Conservation (phyloP, 2,113 vertebrate genomes). For the Heliornis fulica region DNA sequence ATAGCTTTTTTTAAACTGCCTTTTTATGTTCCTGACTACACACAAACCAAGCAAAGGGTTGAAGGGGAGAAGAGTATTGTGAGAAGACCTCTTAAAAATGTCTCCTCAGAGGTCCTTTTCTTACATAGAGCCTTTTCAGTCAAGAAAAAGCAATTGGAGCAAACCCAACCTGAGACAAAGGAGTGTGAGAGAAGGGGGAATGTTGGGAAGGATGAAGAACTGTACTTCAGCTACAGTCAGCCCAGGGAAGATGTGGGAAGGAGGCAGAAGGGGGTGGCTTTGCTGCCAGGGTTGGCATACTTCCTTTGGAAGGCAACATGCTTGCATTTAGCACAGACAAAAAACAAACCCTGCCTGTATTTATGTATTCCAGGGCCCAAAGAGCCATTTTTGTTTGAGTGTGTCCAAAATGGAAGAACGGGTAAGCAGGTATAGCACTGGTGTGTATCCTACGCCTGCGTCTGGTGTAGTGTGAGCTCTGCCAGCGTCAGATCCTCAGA, state of each 20-base stretch:
- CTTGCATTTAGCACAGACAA: neutral
- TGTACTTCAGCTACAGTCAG: neutral
- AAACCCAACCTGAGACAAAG: neutral
- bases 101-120: neutral
- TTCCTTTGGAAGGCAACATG: neutral
- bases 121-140: neutral
- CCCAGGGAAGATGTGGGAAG: accelerated
- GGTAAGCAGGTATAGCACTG: neutral
- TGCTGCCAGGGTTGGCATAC: neutral
- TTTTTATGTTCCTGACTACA: neutral
- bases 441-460: neutral
- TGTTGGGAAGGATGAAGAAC: neutral
- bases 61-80: accelerated
- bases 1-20: neutral
- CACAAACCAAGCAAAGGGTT: neutral
- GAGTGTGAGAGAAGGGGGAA: neutral
- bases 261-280: neutral
- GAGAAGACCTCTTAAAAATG: neutral
- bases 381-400: neutral
- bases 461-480: neutral
- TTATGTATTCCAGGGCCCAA: neutral
- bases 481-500: neutral
- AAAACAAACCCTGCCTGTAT: neutral
- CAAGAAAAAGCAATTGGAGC: neutral
- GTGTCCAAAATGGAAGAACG: neutral